These are phyloP conservation scores for Lymantria monacha DNA, from an alignment of 2,888 invertebrate species.

Conservation along the genomic window DNA sequence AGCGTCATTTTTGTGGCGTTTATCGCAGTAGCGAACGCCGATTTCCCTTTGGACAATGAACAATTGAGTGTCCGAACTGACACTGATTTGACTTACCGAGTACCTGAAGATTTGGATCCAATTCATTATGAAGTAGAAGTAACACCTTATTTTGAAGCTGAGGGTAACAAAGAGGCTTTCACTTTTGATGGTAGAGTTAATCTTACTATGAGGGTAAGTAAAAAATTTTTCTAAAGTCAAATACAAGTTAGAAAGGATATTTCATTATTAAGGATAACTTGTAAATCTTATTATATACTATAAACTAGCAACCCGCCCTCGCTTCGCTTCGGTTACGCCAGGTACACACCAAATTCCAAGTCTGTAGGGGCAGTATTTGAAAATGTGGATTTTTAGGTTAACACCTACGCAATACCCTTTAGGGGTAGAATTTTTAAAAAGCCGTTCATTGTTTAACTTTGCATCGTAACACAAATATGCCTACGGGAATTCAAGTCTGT, in stretches of 20 bases:
- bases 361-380: no score
- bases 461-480: no score
- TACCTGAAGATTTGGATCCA: constrained; percentile 75
- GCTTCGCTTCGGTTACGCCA: no score
- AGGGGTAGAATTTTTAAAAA: no score
- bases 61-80: constrained; percentile 30
- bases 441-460: no score
- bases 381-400: no score
- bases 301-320: no score
- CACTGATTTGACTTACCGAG: constrained; percentile 43
- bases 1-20: constrained; percentile 47
- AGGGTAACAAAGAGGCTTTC: constrained; percentile 51
- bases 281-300: no score
- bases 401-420: no score
- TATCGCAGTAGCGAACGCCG: constrained; percentile 42
- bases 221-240: background rate
- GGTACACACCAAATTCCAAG: no score
- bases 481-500: no score
- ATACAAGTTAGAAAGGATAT: background rate
- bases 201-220: constrained; percentile 58
- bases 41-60: constrained; percentile 55
- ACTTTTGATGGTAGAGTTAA: constrained; percentile 72
- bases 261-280: no score
- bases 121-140: constrained; percentile 77
- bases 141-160: constrained; percentile 73